Base-by-base conservation (phyloP, 2,113 vertebrate species). In the Hypomesus transpacificus region DNA sequence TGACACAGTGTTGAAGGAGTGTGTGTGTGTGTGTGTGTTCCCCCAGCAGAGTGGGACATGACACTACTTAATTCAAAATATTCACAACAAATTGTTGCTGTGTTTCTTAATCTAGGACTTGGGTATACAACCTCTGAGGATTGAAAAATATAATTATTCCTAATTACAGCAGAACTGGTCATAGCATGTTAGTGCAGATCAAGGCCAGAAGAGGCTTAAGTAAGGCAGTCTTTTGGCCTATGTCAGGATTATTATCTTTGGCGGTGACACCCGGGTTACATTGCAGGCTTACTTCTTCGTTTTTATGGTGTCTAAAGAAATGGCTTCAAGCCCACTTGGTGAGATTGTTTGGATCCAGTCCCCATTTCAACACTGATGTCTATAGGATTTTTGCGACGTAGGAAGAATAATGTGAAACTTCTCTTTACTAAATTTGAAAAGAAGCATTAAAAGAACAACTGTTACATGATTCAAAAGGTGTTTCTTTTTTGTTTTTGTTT, bases 121-220 rank as follows among this genome's bases (percentile, higher is more conserved):
- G 14, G 64, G 51, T 52, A 60, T 34, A 64, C 60, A 71, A 76
- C 67, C 75, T 71, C 46, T 26, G 31, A 54, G 69, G 54, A 65
- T 73, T 56, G 24, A 26, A 26, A 26, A 26, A 26, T 28, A 74
- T 79, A 75, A 82, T 82, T 76, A 81, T 76, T 75, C 76, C 64
- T 73, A 75, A 85, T 80, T 78, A 75, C 70, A 28, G 66, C 34
- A 68, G 71, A 80, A 81, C 68, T 80, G 83, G 72, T 70, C 70
- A 79, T 54, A 74, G 39, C 64, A 65, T 64, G 64, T 72, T 66
- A 66, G 20, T 31, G 16, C 58, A 74, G 76, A 80, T 81, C 75
- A 79, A 74, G 84, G 74, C 77, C 80, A 79, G 69, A 54, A 46
- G 54, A 62, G 18, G 64, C 75, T 80, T 70, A 71, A 56, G 63